Evolutionary conservation across 2,797 vertebrate species (phyloP).

Genomic region (Hydrophis major): DNA sequence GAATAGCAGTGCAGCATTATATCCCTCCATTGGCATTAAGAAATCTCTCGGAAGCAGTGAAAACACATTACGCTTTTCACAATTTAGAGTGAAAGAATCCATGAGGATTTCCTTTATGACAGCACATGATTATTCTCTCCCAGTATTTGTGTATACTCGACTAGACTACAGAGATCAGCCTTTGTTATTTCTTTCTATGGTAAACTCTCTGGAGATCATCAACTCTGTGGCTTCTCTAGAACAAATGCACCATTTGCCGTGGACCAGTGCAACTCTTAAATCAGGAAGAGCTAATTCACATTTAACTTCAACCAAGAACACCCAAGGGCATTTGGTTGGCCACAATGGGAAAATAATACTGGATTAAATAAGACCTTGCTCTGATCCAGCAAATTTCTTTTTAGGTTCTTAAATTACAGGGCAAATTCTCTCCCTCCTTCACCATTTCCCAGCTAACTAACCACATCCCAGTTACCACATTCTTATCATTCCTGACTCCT

Average conservation of each 20-base stretch:
- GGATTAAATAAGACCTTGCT: not conserved
- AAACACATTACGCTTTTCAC: conserved; percentile 75
- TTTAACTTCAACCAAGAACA: not conserved
- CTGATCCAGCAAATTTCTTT: not conserved
- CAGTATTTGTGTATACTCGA: conserved; percentile 77
- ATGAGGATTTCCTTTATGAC: conserved; percentile 74
- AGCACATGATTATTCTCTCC: conserved; percentile 70
- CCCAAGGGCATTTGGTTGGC: not conserved
- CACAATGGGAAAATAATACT: not conserved
- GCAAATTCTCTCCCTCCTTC: not conserved
- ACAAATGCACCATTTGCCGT: too few species aligned
- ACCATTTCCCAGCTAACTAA: not conserved
- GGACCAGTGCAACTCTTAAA: conserved; percentile 25
- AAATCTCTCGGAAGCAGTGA: conserved; percentile 71
- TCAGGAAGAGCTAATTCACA: not conserved
- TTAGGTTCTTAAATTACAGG: not conserved
- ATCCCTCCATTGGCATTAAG: conserved; percentile 74
- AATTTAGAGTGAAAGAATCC: conserved; percentile 76
- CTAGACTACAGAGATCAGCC: conserved; percentile 76
- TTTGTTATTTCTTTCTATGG: conserved; percentile 75
- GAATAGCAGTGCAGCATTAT: conserved; percentile 80
- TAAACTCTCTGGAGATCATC: conserved; percentile 54
- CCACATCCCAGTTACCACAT: not conserved
- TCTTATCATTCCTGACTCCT: not conserved
- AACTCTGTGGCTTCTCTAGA: not conserved